A percentile compares a stretch with the other conserved stretches of the same genome.
Conservation (phyloP, 1,140 invertebrate species). For the Cephus cinctus region DNA sequence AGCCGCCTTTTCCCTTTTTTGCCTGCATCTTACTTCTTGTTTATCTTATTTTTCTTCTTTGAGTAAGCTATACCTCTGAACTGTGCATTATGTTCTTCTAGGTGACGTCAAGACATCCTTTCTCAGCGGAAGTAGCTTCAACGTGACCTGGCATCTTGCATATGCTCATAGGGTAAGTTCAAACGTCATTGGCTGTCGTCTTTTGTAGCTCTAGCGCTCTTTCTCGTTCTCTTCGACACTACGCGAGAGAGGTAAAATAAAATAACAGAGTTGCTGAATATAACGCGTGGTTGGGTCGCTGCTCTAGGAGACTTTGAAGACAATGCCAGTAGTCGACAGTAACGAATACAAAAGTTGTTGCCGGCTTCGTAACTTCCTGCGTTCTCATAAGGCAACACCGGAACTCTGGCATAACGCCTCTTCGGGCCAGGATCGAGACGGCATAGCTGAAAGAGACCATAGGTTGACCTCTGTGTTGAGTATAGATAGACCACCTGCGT, state of each 20-base stretch:
- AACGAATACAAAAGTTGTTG: constrained; percentile 4
- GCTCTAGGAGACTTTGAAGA: too few species aligned
- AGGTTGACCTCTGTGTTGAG: too few species aligned
- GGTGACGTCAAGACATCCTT: constrained; percentile 80
- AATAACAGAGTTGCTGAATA: too few species aligned
- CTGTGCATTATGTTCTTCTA: constrained; percentile 55
- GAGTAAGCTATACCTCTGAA: neutral
- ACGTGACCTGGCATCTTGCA: constrained; percentile 91
- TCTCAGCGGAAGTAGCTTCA: constrained; percentile 78
- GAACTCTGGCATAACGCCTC: constrained; percentile 4
- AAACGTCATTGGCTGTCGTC: too few species aligned
- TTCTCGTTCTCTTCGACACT: too few species aligned
- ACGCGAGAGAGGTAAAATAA: too few species aligned
- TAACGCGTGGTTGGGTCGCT: too few species aligned
- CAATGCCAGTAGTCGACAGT: neutral
- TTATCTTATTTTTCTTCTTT: constrained; percentile 30
- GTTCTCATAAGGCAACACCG: constrained; percentile 3
- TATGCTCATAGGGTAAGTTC: constrained; percentile 87
- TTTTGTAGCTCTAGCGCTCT: too few species aligned
- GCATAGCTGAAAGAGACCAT: too few species aligned
- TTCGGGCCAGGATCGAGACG: too few species aligned
- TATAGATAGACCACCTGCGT: too few species aligned
- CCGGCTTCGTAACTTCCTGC: constrained; percentile 1
- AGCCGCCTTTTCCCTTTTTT: neutral
- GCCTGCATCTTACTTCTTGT: constrained; percentile 17